These are phyloP conservation scores for Sphyrna mokarran DNA, from an alignment of 2,113 vertebrate species.

Conservation along the genomic window DNA sequence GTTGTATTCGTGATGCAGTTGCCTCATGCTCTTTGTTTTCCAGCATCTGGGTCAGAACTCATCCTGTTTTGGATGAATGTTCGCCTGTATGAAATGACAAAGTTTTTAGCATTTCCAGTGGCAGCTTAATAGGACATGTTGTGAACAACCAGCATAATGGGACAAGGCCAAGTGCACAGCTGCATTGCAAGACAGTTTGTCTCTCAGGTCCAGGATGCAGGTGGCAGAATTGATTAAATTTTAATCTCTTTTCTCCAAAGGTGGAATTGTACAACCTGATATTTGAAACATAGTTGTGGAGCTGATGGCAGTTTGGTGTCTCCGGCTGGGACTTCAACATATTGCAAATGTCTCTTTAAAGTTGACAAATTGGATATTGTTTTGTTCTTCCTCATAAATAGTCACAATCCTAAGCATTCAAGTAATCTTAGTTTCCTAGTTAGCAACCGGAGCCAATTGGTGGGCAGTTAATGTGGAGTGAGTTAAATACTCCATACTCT, in stretches of 20 bases:
- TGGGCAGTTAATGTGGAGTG: not conserved
- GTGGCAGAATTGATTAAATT: constrained; percentile 41
- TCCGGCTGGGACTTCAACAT: not conserved
- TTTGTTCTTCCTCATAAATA: not conserved
- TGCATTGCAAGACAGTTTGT: constrained; percentile 35
- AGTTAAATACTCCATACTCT: not conserved
- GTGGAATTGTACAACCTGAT: not conserved
- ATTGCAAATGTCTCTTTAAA: not conserved
- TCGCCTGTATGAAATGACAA: not conserved
- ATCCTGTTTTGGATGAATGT: not conserved
- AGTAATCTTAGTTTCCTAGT: not conserved
- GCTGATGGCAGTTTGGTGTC: not conserved
- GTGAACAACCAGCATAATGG: constrained; percentile 17
- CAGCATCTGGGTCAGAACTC: too few species aligned
- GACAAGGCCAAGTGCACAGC: constrained; percentile 39
- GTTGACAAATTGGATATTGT: not conserved
- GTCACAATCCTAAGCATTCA: not conserved
- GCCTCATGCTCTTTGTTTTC: not conserved
- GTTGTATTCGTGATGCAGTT: not conserved
- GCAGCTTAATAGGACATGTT: not conserved
- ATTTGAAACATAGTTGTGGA: not conserved
- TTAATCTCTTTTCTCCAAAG: constrained; percentile 41
- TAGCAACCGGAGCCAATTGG: too few species aligned
- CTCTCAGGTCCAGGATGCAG: constrained; percentile 38
- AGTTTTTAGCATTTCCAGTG: constrained; percentile 17